A percentile compares a stretch with the other conserved stretches of the same genome.
These are phyloP conservation scores for Charaxes varanes DNA, from an alignment of 1,140 invertebrate genomes.

Conservation along the genomic window DNA sequence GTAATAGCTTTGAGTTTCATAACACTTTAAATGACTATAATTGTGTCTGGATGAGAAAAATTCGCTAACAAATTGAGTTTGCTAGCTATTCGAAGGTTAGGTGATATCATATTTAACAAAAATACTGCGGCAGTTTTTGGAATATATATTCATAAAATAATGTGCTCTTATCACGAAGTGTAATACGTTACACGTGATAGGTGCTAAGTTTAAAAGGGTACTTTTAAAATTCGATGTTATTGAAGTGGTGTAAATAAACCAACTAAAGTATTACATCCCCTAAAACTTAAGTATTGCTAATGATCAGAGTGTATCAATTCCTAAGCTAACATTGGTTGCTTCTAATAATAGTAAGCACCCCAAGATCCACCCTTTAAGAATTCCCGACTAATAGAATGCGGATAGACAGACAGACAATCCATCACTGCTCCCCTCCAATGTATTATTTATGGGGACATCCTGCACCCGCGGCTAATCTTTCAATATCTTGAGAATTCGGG, in stretches of 20 bases:
- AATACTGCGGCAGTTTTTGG: too few species aligned
- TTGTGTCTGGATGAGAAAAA: not conserved
- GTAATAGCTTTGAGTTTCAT: conserved; percentile 10
- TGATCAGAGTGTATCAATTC: conserved; percentile 43
- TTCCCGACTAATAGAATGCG: conserved; percentile 67
- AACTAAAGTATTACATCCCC: too few species aligned
- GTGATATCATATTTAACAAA: too few species aligned
- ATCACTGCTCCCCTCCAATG: conserved; percentile 64
- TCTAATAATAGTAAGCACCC: conserved; percentile 59
- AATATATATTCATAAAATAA: too few species aligned
- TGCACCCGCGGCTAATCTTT: conserved; percentile 69
- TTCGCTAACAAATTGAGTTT: too few species aligned
- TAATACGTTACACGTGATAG: too few species aligned
- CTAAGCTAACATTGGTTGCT: conserved; percentile 59
- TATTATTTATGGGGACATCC: conserved; percentile 72
- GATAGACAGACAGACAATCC: conserved; percentile 69
- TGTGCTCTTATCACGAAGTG: too few species aligned
- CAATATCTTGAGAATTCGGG: conserved; percentile 67
- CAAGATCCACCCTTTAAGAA: conserved; percentile 66
- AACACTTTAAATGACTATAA: conserved; percentile 6
- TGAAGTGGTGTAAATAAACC: too few species aligned
- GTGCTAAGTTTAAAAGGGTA: too few species aligned
- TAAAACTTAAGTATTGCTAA: conserved; percentile 8
- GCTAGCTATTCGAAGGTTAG: too few species aligned
- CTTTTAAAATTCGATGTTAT: too few species aligned